A percentile compares a stretch with the other conserved stretches of the same genome.
Evolutionary conservation across 2,888 invertebrate genomes (phyloP).

Genomic region (Pyrrhia umbra): DNA sequence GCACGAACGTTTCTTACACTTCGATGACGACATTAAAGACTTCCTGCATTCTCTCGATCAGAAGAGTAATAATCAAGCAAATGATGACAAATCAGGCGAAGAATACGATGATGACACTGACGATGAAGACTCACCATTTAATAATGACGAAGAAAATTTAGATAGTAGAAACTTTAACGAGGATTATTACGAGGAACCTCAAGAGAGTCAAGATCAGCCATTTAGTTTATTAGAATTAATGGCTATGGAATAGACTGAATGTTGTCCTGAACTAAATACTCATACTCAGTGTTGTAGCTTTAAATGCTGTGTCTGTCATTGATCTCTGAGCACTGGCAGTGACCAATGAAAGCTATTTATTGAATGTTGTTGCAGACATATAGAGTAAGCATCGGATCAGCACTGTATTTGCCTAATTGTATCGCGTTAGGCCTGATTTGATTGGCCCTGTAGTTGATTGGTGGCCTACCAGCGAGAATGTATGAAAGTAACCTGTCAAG

Average conservation of each 20-base stretch:
- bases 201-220: conserved; percentile 73
- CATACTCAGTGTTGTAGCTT: conserved; percentile 70
- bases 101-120: conserved; percentile 60
- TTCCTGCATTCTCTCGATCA: conserved; percentile 77
- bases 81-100: conserved; percentile 66
- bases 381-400: background rate
- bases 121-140: conserved; percentile 35
- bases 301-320: conserved; percentile 60
- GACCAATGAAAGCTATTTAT: conserved; percentile 53
- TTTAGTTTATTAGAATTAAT: conserved; percentile 84
- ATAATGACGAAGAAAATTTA: conserved; percentile 55
- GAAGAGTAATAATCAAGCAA: conserved; percentile 62
- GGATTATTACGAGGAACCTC: conserved; percentile 68
- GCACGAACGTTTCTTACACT: conserved; percentile 72
- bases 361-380: conserved; percentile 26
- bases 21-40: conserved; percentile 80
- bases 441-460: too few species aligned
- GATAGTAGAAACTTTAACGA: conserved; percentile 59
- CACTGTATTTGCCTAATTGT: background rate
- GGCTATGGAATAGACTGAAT: conserved; percentile 86
- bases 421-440: too few species aligned
- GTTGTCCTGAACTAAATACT: conserved; percentile 61
- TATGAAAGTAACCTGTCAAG: too few species aligned
- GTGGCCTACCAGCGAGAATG: too few species aligned
- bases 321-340: conserved; percentile 65